A percentile compares a stretch with the other conserved stretches of the same genome.
Conservation (phyloP, 2,888 invertebrate species). For the Acronicta leporina region DNA sequence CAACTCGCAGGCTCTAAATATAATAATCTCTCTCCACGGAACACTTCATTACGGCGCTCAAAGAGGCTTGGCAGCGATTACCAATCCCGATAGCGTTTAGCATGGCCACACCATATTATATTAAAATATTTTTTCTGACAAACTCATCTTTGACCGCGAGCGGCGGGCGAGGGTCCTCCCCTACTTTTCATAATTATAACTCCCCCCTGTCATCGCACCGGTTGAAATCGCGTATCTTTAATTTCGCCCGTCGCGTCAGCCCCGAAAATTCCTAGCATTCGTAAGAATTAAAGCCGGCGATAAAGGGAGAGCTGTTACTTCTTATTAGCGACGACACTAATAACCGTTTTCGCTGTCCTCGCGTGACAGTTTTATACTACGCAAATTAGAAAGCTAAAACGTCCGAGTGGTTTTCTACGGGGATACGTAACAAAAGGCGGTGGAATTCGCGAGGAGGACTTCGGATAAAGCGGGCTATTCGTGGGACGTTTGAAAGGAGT, state of each 20-base stretch:
- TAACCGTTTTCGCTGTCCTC: constrained; percentile 61
- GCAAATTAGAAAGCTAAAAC: constrained; percentile 59
- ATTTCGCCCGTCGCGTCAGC: constrained; percentile 66
- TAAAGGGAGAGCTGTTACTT: constrained; percentile 70
- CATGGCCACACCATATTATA: constrained; percentile 79
- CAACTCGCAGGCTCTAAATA: constrained; percentile 72
- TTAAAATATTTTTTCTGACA: constrained; percentile 74
- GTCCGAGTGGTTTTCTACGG: constrained; percentile 54
- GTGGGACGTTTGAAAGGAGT: constrained; percentile 74
- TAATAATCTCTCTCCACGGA: constrained; percentile 77
- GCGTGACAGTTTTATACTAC: constrained; percentile 57
- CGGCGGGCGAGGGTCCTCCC: constrained; percentile 48
- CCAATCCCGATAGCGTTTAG: constrained; percentile 79
- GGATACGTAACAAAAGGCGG: constrained; percentile 56
- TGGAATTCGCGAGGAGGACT: constrained; percentile 57
- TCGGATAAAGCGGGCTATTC: constrained; percentile 68
- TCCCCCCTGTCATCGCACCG: constrained; percentile 72
- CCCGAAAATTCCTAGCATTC: constrained; percentile 68
- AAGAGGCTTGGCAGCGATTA: constrained; percentile 81
- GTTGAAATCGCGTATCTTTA: constrained; percentile 74
- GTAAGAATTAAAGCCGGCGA: constrained; percentile 67
- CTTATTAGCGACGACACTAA: constrained; percentile 77
- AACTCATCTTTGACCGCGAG: constrained; percentile 74
- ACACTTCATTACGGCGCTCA: constrained; percentile 83
- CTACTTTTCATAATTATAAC: constrained; percentile 78